Conservation (phyloP, 2,113 vertebrate species). For the Ictidomys tridecemlineatus region DNA sequence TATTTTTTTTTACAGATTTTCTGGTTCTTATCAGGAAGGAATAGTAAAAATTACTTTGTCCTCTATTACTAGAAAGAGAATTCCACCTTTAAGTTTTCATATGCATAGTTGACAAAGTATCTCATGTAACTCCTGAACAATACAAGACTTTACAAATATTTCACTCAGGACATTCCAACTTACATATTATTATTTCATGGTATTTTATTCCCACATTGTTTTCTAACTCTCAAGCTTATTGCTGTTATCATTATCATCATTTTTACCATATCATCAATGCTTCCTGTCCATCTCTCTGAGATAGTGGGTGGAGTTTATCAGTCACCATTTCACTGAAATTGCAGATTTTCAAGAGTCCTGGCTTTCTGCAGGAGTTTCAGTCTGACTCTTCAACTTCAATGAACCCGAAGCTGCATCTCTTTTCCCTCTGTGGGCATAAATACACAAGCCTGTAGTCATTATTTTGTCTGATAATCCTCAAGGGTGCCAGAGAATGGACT, state of each 20-base stretch:
- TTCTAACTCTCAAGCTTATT: neutral
- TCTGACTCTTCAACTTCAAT: neutral
- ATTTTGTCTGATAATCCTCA: neutral
- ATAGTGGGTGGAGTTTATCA: neutral
- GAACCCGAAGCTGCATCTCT: neutral
- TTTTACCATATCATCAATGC: neutral
- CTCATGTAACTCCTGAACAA: constrained; percentile 1
- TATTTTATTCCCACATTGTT: constrained; percentile 24
- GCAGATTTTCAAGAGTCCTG: neutral
- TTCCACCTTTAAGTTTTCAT: constrained; percentile 33
- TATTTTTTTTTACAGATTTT: constrained; percentile 27
- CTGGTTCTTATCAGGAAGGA: constrained; percentile 5
- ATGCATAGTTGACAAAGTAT: constrained; percentile 5
- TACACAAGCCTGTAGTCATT: neutral
- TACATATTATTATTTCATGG: neutral
- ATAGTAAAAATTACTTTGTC: constrained; percentile 31
- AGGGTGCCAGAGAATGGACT: neutral
- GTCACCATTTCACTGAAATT: neutral
- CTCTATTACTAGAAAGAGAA: constrained; percentile 32
- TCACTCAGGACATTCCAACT: neutral
- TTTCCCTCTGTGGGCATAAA: constrained; percentile 46
- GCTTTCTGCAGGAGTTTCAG: neutral
- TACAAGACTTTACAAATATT: constrained; percentile 44
- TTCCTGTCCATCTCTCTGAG: constrained; percentile 18
- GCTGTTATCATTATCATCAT: neutral